These are phyloP conservation scores for Trichechus manatus DNA, from an alignment of 2,113 vertebrate genomes.

Conservation along the genomic window DNA sequence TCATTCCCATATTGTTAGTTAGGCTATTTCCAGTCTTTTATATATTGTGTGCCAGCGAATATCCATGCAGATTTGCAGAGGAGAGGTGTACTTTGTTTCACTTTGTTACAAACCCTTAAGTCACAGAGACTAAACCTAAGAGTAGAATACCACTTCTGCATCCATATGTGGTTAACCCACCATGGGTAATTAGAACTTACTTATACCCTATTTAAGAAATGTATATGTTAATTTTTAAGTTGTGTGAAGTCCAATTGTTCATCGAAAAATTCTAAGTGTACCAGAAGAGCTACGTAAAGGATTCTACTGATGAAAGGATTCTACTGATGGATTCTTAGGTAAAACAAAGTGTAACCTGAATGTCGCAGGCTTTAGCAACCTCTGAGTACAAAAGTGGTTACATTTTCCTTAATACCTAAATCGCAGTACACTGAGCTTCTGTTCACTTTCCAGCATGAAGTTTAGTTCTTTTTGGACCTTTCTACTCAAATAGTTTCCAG, in stretches of 20 bases:
- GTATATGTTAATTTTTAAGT: not conserved
- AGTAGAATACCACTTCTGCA: not conserved
- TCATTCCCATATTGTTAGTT: not conserved
- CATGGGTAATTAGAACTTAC: not conserved
- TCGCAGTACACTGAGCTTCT: not conserved
- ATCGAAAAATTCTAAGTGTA: not conserved
- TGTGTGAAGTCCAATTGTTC: conserved; percentile 2
- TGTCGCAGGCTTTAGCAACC: not conserved
- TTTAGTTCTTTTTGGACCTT: not conserved
- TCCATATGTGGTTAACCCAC: not conserved
- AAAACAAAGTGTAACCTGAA: not conserved
- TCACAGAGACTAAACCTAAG: not conserved
- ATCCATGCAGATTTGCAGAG: not conserved
- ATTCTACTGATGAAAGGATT: not conserved
- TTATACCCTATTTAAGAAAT: not conserved
- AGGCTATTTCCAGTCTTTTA: conserved; percentile 1
- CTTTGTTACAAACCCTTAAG: not conserved
- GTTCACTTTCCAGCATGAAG: not conserved
- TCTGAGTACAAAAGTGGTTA: not conserved
- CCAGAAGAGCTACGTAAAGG: not conserved
- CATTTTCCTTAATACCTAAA: not conserved
- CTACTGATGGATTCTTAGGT: not conserved
- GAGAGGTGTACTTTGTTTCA: not conserved
- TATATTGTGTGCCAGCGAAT: not conserved
- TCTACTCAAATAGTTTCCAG: not conserved